Conservation (phyloP, 2,797 vertebrate genomes). For the Eidolon dupreanum region DNA sequence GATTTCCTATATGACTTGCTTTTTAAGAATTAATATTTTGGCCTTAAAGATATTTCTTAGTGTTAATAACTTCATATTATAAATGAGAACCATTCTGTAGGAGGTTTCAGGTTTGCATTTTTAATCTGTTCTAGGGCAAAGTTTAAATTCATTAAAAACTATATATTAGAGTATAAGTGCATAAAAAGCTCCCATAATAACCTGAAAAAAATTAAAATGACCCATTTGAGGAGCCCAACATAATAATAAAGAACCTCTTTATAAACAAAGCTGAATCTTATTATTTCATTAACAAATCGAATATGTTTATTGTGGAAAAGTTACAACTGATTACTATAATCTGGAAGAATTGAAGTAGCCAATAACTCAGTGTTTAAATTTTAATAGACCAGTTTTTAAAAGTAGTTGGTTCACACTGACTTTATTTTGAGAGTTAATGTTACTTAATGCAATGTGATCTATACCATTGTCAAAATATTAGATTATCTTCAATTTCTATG, state of each 20-base stretch:
- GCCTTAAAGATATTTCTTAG: background rate
- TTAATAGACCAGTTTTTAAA: background rate
- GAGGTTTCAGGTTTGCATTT: background rate
- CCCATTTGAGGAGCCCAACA: background rate
- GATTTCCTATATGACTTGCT: background rate
- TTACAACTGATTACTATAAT: background rate
- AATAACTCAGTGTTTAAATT: background rate
- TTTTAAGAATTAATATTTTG: background rate
- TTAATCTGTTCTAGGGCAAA: background rate
- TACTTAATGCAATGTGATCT: background rate
- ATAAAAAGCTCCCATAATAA: background rate
- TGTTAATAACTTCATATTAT: background rate
- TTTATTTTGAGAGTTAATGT: background rate
- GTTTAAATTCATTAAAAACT: background rate
- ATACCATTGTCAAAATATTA: background rate
- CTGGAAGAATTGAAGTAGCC: background rate
- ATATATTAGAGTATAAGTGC: background rate
- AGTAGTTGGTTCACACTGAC: background rate
- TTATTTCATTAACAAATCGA: background rate
- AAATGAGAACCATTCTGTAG: background rate
- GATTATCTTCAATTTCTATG: background rate
- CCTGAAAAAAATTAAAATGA: background rate
- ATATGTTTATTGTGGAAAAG: background rate
- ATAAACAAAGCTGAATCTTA: background rate
- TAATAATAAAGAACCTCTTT: background rate